Percentiles rank a stretch among this genome's conserved stretches.
phyloP scores from a whole-genome alignment of 2,113 vertebrate genomes.

The Alethe diademata region DNA sequence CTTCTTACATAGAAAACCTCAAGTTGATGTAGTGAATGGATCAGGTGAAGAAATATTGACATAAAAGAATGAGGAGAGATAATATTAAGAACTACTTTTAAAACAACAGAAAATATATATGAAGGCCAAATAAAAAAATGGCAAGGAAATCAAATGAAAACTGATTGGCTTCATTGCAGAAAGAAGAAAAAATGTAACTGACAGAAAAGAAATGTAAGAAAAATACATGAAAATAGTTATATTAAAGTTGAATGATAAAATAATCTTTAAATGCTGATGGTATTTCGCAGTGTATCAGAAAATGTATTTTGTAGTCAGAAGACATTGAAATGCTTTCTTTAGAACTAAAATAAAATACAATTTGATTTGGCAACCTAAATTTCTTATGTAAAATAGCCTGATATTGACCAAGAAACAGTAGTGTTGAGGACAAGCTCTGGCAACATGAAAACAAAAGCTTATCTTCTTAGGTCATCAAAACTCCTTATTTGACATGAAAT shows the following conservation, averaged over 20 bases:
- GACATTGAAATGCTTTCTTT: background rate
- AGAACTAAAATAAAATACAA: background rate
- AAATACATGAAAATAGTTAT: background rate
- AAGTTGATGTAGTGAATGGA: background rate
- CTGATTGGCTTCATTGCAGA: accelerated
- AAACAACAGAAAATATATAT: background rate
- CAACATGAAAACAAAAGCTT: background rate
- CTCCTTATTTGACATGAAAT: background rate
- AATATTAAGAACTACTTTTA: background rate
- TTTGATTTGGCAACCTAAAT: background rate
- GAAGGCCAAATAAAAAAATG: background rate
- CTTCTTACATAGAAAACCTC: background rate
- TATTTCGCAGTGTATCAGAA: background rate
- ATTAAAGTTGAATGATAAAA: background rate
- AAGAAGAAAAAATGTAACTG: background rate
- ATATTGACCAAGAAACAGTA: background rate
- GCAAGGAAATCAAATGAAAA: background rate
- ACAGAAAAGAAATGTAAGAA: background rate
- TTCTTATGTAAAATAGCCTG: background rate
- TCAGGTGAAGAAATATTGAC: background rate
- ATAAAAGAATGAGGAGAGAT: background rate
- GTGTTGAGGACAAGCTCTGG: background rate
- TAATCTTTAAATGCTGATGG: background rate
- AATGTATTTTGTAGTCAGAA: background rate
- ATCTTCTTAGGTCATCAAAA: background rate